These are phyloP conservation scores for Temnothorax ravouxi DNA, from an alignment of 2,888 invertebrate genomes.

Conservation along the genomic window DNA sequence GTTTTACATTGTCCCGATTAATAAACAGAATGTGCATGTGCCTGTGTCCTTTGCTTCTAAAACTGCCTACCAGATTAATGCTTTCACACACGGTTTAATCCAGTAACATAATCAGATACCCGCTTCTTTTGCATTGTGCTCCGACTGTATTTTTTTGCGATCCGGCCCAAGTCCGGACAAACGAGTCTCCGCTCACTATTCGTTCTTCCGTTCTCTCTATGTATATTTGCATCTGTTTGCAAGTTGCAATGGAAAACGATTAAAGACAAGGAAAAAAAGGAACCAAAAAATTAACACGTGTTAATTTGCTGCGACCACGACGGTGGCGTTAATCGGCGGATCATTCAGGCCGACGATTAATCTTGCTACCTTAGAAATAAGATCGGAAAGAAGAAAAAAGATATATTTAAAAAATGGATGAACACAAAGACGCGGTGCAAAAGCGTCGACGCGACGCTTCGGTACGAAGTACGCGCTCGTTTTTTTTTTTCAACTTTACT, in stretches of 20 bases:
- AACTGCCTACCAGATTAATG: slow-evolving; percentile 75
- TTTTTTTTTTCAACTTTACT: slow-evolving; percentile 57
- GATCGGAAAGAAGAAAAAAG: slow-evolving; percentile 7
- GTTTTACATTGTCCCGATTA: slow-evolving; percentile 86
- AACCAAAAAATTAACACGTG: slow-evolving; percentile 78
- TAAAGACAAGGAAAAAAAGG: slow-evolving; percentile 31
- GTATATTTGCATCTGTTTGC: slow-evolving; percentile 48
- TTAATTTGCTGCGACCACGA: slow-evolving; percentile 84
- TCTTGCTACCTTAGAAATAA: slow-evolving; percentile 52
- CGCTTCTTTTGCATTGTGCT: slow-evolving; percentile 83
- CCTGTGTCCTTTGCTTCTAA: slow-evolving; percentile 85
- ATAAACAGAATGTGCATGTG: slow-evolving; percentile 87
- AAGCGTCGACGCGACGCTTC: slow-evolving; percentile 53
- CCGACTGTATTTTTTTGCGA: slow-evolving; percentile 62
- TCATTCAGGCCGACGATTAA: slow-evolving; percentile 64
- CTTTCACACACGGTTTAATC: slow-evolving; percentile 61
- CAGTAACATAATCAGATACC: slow-evolving; percentile 68
- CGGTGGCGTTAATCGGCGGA: slow-evolving; percentile 66
- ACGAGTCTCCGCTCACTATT: slow-evolving; percentile 35
- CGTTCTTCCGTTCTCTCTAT: slow-evolving; percentile 54
- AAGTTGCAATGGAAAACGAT: slow-evolving; percentile 28
- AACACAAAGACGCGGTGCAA: slow-evolving; percentile 30
- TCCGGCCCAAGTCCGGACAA: slow-evolving; percentile 60
- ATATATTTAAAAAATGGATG: background rate
- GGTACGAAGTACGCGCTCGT: slow-evolving; percentile 48